Base-by-base conservation (phyloP, 2,888 invertebrate genomes). In the Pheosia gnoma region DNA sequence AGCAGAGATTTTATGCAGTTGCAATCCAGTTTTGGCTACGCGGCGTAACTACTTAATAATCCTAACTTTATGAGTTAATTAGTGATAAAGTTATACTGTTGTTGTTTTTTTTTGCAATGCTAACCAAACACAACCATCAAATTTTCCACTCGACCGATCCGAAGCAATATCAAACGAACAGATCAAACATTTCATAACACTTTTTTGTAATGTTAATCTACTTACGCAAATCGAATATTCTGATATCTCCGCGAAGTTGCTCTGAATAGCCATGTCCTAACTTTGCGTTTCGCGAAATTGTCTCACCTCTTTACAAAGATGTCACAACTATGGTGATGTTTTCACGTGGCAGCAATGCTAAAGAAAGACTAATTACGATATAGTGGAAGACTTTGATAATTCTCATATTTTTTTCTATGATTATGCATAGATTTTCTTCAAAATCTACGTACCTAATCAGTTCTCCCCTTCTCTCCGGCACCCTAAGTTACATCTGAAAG, bases 321-420 rank as follows among this genome's bases (percentile, higher is more conserved):
- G 57, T 59, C 65, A 65, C 63, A 74, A 72, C 57, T 25, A 41
- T 65, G 43, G 57, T 62, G 41, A 63, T n/a, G 52, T 61, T 63
- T 59, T 59, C n/a, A 53, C 61, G 25, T 25, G 25, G 25, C 25
- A 25, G 25, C 25, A 25, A 25, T 25, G 25, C 25, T 25, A 25
- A 25, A 25, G 25, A 25, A 25, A 25, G 0, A 25, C 25, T 25
- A 25, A 25, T n/a, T n/a, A n/a, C 25, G 8, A 41, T 41, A 41
- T 7, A 8, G 9, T 9, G 43, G 43, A 43, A 43, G 4, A 43
- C 43, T n/a, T 39, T 39, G 9, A 3, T 43, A 43, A 43, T 43
- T 43, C 3, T 2, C 9, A 9, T 4, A 43, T 9, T 43, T 43
- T 9, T 41, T 25, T 25, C 25, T 25, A 25, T 25, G 25, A 25